phyloP scores from a whole-genome alignment of 2,797 vertebrate genomes.

The Eremophila alpestris region DNA sequence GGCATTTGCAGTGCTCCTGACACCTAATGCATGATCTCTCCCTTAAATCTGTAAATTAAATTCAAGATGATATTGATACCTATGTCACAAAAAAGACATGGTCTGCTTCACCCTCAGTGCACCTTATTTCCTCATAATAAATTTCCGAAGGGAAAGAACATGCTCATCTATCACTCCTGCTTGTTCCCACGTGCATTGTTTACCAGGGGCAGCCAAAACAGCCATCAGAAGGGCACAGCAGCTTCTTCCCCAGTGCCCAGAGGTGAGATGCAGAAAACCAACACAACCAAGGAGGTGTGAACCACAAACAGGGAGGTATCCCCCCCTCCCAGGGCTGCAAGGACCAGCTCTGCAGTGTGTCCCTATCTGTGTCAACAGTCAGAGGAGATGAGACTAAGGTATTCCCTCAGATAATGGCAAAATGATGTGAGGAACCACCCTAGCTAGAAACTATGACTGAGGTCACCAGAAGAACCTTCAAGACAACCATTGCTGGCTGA shows the following conservation, averaged over 20 bases:
- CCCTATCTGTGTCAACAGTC: not conserved
- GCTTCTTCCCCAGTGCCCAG: not conserved
- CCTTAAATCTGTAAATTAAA: slow-evolving; percentile 24
- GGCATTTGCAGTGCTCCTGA: not conserved
- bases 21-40: not conserved
- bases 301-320: not conserved
- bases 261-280: not conserved
- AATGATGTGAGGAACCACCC: not conserved
- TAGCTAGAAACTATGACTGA: not conserved
- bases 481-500: not conserved
- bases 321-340: fast-evolving
- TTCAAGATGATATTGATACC: not conserved
- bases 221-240: not conserved
- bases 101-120: not conserved
- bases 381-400: not conserved
- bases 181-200: fast-evolving
- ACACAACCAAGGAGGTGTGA: not conserved
- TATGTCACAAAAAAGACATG: not conserved
- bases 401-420: not conserved
- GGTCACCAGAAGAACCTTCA: not conserved
- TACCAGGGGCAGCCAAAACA: not conserved
- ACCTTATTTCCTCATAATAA: not conserved
- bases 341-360: fast-evolving
- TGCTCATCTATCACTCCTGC: not conserved
- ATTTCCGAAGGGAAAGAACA: not conserved